These are phyloP conservation scores for Tenthredo livida DNA, from an alignment of 2,888 invertebrate genomes.

Conservation along the genomic window DNA sequence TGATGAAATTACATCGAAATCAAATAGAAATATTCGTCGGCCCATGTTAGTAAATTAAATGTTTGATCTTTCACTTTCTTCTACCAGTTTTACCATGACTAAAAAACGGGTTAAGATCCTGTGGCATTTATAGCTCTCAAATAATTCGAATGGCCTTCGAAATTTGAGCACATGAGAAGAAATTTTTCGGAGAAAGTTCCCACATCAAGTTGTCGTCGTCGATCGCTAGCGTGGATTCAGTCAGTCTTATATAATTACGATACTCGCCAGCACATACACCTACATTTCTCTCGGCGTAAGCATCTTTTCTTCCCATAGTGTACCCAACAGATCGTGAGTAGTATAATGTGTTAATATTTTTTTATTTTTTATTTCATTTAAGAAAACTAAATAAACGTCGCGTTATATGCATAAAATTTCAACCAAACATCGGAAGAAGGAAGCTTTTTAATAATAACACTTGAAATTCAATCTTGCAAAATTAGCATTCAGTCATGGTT, in stretches of 20 bases:
- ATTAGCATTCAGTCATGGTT: not conserved
- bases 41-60: not conserved
- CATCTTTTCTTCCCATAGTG: not conserved
- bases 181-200: conserved; percentile 40
- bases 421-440: not conserved
- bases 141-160: not conserved
- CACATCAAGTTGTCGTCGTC: not conserved
- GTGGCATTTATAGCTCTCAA: not conserved
- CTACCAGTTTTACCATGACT: not conserved
- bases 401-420: not conserved
- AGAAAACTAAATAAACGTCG: not conserved
- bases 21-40: not conserved
- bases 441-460: not conserved
- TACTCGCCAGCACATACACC: not conserved
- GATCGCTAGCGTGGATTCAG: not conserved
- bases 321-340: not conserved
- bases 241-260: conserved; percentile 37
- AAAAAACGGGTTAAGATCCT: not conserved
- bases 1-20: no score
- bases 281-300: not conserved
- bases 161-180: not conserved
- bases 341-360: no score
- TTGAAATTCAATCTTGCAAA: not conserved
- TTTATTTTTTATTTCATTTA: no score
- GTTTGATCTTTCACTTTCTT: not conserved